phyloP scores from a whole-genome alignment of 2,888 invertebrate genomes.

The Parapristionchus giblindavisi region DNA sequence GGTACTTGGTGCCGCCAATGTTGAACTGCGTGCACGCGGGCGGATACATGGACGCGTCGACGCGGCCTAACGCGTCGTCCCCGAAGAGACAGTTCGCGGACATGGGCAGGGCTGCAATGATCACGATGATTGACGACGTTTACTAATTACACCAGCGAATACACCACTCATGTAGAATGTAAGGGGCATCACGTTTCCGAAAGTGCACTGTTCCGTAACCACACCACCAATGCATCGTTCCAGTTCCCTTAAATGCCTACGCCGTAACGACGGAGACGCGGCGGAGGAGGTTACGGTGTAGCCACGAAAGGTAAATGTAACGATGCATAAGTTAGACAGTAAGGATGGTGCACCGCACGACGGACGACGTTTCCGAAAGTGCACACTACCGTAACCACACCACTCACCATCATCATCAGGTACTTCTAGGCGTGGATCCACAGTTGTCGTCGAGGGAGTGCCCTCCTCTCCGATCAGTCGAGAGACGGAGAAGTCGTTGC shows the following conservation, averaged over 20 bases:
- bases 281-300: background rate
- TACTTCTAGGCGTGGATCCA: background rate
- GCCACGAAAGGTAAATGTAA: too few relatives aligned
- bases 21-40: slow-evolving; percentile 34
- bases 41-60: slow-evolving; percentile 9
- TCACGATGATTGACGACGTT: background rate
- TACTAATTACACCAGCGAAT: background rate
- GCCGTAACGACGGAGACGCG: background rate
- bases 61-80: slow-evolving; percentile 33
- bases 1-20: slow-evolving; percentile 35
- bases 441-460: background rate
- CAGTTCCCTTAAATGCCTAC: too few relatives aligned
- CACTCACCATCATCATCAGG: slow-evolving; percentile 33
- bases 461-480: slow-evolving; percentile 31
- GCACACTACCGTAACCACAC: background rate
- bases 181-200: background rate
- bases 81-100: slow-evolving; percentile 18
- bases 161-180: background rate
- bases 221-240: too few relatives aligned
- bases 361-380: background rate
- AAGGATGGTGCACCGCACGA: too few relatives aligned
- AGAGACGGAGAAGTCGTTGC: slow-evolving; percentile 31
- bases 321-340: too few relatives aligned
- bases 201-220: background rate
- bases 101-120: slow-evolving; percentile 18